Evolutionary conservation across 2,113 vertebrate species (phyloP), one percentile per base, ranked within the genome.

Genomic region (Neotoma lepida): DNA sequence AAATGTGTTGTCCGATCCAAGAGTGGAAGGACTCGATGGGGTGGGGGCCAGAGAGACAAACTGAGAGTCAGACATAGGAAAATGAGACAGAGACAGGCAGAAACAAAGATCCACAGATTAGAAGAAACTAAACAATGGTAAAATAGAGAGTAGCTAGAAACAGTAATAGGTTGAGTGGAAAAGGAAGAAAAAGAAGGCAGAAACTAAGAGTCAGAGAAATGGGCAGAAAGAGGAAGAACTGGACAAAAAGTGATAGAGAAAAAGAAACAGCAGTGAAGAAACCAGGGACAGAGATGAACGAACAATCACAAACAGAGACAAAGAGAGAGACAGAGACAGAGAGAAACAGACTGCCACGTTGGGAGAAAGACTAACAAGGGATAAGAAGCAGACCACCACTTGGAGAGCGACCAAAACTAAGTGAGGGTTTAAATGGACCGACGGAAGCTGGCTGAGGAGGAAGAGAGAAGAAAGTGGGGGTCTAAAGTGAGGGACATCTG

Each of bases 71-170:
- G 56, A 63, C 20, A 4, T 12, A 61, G 73, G 51, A 33, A 88
- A 92, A 54, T 39, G 86, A 91, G 56, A 51, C 17, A 73, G 73
- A 85, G 70, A 58, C 35, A 51, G 58, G 96, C 95, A 93, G 97
- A 96, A 96, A 96, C 93, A 92, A 89, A 96, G 93, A 95, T 35
- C 88, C 46, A 96, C 73, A 95, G 88, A 93, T 86, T 26, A n/a
- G 39, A 70, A 93, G 68, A 95, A 22, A 8, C n/a, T 14, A 39
- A 66, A 86, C 35, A 35, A 70, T 74, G 44, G 46, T 26, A 7
- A 76, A 49, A 63, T 0, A 64, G 49, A 82, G 74, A 90, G 63
- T 26, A 51, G 54, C 33, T 4, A 71, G 63, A 41, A 70, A 81
- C 22, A 90, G n/a, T 20, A 35, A 28, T 71, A 8, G 39, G 41